Conservation (phyloP, 1,140 invertebrate genomes). For the Protaetia brevitarsis region DNA sequence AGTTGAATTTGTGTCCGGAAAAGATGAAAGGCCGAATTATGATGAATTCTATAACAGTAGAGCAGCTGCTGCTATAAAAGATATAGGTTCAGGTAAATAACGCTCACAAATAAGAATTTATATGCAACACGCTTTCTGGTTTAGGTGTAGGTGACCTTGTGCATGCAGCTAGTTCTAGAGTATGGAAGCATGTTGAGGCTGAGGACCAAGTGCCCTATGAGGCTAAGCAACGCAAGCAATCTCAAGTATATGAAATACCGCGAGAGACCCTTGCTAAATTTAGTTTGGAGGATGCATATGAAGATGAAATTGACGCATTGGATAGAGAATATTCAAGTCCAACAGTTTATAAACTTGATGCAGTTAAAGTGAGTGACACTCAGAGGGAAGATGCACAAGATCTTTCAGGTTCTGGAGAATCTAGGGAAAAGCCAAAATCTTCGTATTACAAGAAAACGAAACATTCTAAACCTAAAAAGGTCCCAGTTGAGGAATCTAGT, state of each 20-base stretch:
- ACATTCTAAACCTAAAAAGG: constrained; percentile 17
- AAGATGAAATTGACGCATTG: constrained; percentile 11
- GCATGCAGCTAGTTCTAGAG: neutral
- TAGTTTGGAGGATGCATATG: neutral
- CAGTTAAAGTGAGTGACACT: constrained; percentile 9
- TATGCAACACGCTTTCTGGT: neutral
- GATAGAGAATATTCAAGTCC: constrained; percentile 10
- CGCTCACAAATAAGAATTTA: neutral
- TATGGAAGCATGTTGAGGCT: neutral
- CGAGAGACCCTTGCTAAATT: neutral
- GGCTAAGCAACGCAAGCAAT: constrained; percentile 8
- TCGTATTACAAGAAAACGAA: neutral
- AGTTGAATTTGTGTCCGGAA: neutral
- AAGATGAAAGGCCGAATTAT: neutral
- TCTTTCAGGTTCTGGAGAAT: neutral
- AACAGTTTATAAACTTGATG: constrained; percentile 4
- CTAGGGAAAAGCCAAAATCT: neutral
- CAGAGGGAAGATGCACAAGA: neutral
- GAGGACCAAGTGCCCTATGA: neutral
- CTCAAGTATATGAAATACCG: neutral
- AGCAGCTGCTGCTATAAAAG: neutral
- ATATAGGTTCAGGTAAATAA: neutral
- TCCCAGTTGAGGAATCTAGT: neutral
- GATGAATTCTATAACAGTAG: neutral
- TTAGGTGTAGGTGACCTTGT: constrained; percentile 1